A percentile compares a stretch with the other conserved stretches of the same genome.
These are phyloP conservation scores for Acrocephalus arundinaceus DNA, from an alignment of 2,113 vertebrate genomes.

Conservation along the genomic window DNA sequence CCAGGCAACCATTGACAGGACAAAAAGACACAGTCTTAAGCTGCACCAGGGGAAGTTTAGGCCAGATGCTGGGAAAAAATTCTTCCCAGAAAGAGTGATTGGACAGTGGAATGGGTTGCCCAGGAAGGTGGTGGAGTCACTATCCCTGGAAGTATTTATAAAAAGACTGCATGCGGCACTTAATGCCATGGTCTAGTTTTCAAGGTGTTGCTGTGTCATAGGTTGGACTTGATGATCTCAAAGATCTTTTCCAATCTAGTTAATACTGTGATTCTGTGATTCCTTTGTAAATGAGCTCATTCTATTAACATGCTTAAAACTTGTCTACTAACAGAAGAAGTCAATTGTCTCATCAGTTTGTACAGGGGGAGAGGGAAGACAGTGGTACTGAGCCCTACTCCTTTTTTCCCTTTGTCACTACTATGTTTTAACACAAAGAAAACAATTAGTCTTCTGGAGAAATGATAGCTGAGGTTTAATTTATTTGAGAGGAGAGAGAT, in stretches of 20 bases:
- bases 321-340: not conserved
- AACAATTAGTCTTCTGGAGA: not conserved
- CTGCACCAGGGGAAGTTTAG: not conserved
- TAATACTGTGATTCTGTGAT: not conserved
- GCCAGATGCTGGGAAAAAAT: not conserved
- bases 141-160: not conserved
- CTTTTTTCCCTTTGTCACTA: not conserved
- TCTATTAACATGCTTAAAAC: not conserved
- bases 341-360: not conserved
- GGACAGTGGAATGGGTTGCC: not conserved
- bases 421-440: not conserved
- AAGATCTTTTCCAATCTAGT: not conserved
- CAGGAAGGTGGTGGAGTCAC: not conserved
- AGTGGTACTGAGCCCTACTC: accelerated
- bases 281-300: not conserved
- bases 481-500: not conserved
- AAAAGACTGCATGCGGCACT: too few relatives aligned
- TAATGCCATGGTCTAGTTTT: too few relatives aligned
- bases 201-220: not conserved
- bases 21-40: not conserved
- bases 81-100: not conserved
- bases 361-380: not conserved
- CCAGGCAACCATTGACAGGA: not conserved
- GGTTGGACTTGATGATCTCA: not conserved
- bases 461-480: not conserved